phyloP scores from a whole-genome alignment of 2,113 vertebrate species.

The Pelecanoides urinatrix region DNA sequence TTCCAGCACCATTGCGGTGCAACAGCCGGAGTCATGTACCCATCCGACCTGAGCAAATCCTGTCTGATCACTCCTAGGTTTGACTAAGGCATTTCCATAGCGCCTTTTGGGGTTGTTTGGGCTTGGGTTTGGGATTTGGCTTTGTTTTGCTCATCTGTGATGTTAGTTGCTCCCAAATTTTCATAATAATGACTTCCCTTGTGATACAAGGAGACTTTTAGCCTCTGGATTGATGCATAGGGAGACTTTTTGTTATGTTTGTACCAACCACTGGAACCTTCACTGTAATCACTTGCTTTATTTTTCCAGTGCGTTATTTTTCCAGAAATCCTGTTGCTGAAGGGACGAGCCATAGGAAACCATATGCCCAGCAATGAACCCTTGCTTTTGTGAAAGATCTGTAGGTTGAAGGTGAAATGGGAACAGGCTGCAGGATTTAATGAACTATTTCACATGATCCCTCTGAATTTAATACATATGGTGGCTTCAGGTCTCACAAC shows the following conservation, averaged over 20 bases:
- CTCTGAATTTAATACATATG: not conserved
- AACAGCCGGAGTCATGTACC: not conserved
- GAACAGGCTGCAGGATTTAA: not conserved
- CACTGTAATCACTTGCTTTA: not conserved
- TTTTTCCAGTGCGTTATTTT: not conserved
- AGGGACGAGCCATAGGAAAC: not conserved
- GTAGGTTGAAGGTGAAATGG: not conserved
- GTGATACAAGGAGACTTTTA: not conserved
- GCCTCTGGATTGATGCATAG: not conserved
- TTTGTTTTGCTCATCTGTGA: not conserved
- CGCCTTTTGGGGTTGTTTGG: not conserved
- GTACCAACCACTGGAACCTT: not conserved
- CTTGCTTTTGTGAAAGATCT: not conserved
- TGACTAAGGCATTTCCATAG: not conserved
- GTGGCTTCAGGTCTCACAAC: not conserved
- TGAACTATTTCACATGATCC: not conserved
- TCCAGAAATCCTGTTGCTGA: not conserved
- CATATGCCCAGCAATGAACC: not conserved
- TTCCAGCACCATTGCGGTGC: not conserved
- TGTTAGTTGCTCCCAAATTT: not conserved
- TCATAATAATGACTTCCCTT: not conserved
- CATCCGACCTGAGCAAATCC: not conserved
- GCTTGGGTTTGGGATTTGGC: not conserved
- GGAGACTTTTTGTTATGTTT: accelerated
- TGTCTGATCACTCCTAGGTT: not conserved